Evolutionary conservation across 2,888 invertebrate species (phyloP).

Genomic region (Drosophila bunnanda): DNA sequence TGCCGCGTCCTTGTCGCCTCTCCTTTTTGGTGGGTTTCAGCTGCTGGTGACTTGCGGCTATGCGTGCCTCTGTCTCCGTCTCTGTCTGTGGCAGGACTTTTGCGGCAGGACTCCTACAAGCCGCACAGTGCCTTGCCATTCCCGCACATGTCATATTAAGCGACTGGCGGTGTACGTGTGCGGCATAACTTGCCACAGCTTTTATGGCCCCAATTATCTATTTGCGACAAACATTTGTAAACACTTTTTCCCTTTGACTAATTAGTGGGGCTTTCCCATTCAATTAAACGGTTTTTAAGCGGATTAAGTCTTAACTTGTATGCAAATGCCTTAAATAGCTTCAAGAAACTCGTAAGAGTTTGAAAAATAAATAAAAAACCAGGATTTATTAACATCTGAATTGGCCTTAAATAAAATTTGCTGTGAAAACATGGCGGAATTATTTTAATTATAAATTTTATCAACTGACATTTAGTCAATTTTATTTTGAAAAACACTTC

Average conservation of each 20-base stretch:
- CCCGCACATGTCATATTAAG: constrained; percentile 63
- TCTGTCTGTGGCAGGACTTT: constrained; percentile 43
- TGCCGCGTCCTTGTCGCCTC: constrained; percentile 31
- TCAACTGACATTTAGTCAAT: neutral
- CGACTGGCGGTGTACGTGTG: constrained; percentile 73
- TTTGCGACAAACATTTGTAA: constrained; percentile 39
- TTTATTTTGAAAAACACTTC: neutral
- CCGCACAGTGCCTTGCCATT: neutral
- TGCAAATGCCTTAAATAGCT: neutral
- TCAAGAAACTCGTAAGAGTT: too few species aligned
- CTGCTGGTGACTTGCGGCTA: constrained; percentile 67
- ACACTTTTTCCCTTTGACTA: constrained; percentile 39
- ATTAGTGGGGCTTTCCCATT: constrained; percentile 27
- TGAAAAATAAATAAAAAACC: neutral
- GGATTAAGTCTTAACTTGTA: constrained; percentile 2
- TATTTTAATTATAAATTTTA: constrained; percentile 2
- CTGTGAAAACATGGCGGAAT: neutral
- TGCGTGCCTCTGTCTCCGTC: constrained; percentile 23
- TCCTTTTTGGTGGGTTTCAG: constrained; percentile 11
- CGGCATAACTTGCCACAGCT: constrained; percentile 76
- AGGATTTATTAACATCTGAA: too few species aligned
- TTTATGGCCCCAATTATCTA: constrained; percentile 56
- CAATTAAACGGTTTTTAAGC: constrained; percentile 14
- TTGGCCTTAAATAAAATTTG: too few species aligned
- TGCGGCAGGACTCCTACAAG: constrained; percentile 42